Conservation (phyloP, 2,888 invertebrate species). For the Augiades crinisus region DNA sequence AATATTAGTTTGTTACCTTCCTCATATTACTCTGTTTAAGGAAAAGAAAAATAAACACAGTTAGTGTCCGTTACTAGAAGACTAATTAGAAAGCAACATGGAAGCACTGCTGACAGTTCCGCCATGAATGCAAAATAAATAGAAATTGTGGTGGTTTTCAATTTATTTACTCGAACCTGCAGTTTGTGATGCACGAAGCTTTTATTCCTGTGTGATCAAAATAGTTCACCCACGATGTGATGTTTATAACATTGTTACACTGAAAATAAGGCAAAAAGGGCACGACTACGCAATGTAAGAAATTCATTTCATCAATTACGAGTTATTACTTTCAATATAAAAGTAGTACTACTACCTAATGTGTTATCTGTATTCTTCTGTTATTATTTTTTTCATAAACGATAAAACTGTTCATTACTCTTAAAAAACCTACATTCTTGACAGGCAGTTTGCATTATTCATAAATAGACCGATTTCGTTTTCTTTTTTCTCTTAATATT, state of each 20-base stretch:
- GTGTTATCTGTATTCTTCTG: neutral
- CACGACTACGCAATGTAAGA: conserved; percentile 25
- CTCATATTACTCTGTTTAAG: conserved; percentile 28
- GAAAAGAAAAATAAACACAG: conserved; percentile 33
- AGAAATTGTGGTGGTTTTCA: conserved; percentile 72
- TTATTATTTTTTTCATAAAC: no score
- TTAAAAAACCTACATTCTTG: no score
- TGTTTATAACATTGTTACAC: conserved; percentile 1
- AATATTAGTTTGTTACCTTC: conserved; percentile 11
- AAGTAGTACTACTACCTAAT: neutral
- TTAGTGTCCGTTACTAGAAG: conserved; percentile 30
- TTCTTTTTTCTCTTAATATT: no score
- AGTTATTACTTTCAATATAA: neutral
- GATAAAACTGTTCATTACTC: no score
- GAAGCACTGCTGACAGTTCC: conserved; percentile 82
- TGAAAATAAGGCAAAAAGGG: neutral
- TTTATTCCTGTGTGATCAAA: neutral
- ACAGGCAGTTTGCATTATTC: no score
- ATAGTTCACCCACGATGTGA: conserved; percentile 16
- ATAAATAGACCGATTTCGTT: no score
- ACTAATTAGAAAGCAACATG: conserved; percentile 78
- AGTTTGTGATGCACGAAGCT: conserved; percentile 12
- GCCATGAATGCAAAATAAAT: conserved; percentile 83
- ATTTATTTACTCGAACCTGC: conserved; percentile 5
- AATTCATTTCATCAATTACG: conserved; percentile 9